Evolutionary conservation across 2,113 vertebrate genomes (phyloP).

Genomic region (Arenaria interpres): DNA sequence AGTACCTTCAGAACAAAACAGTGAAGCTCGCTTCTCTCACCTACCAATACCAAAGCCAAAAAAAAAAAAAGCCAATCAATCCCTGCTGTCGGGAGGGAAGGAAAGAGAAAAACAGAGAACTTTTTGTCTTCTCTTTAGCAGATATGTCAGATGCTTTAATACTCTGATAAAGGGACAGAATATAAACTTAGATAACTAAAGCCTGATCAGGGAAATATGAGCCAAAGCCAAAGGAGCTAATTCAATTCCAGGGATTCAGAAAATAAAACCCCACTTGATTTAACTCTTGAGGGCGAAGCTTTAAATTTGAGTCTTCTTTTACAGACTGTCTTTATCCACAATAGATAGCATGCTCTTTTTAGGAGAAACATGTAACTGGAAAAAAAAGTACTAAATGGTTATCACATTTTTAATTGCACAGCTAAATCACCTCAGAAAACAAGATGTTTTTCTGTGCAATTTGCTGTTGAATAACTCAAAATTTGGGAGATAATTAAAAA

Average conservation of each 20-base stretch:
- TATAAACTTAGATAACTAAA: background rate
- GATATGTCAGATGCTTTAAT: background rate
- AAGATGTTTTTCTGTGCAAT: background rate
- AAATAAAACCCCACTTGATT: background rate
- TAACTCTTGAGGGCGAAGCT: background rate
- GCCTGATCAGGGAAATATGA: background rate
- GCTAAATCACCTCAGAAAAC: background rate
- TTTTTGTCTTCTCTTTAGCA: background rate
- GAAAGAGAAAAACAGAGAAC: slow-evolving; percentile 6
- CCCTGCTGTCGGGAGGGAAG: background rate
- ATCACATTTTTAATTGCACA: background rate
- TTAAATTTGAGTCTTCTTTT: background rate
- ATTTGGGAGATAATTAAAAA: slow-evolving; percentile 11
- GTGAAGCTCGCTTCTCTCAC: slow-evolving; percentile 1
- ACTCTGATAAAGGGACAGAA: background rate
- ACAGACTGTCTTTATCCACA: background rate
- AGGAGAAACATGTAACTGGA: background rate
- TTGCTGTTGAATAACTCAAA: background rate
- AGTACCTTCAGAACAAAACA: slow-evolving; percentile 18
- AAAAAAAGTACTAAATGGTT: background rate
- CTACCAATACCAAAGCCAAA: background rate
- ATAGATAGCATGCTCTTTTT: background rate
- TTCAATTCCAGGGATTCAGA: background rate
- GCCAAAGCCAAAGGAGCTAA: background rate
- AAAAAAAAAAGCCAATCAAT: background rate